Percentiles rank a stretch among this genome's conserved stretches.
Evolutionary conservation across 2,113 vertebrate genomes (phyloP).

Genomic region (Gallinago jamesoni): DNA sequence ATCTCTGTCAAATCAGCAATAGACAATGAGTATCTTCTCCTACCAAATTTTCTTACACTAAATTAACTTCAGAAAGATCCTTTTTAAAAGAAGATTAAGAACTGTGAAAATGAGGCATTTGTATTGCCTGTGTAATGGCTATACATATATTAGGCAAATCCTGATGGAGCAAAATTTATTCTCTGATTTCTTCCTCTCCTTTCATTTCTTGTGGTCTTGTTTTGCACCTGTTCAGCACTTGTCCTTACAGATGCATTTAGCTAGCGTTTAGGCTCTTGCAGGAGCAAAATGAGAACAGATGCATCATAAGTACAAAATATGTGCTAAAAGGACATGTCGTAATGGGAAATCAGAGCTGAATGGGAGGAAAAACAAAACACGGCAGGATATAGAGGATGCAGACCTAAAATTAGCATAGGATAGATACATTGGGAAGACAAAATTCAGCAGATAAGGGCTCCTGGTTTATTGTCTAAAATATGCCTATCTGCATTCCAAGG

Average conservation of each 20-base stretch:
- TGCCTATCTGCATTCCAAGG: slow-evolving; percentile 55
- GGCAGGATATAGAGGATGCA: slow-evolving; percentile 21
- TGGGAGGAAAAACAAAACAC: slow-evolving; percentile 7
- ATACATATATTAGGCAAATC: neutral
- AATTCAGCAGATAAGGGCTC: slow-evolving; percentile 44
- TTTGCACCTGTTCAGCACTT: slow-evolving; percentile 36
- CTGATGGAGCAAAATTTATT: slow-evolving; percentile 6
- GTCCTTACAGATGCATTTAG: slow-evolving; percentile 35
- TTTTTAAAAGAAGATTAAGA: neutral
- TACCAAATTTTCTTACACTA: neutral
- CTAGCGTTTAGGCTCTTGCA: neutral
- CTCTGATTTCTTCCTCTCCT: slow-evolving; percentile 24
- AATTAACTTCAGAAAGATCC: neutral
- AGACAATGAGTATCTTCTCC: neutral
- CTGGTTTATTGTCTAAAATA: slow-evolving; percentile 58
- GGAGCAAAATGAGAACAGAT: slow-evolving; percentile 42
- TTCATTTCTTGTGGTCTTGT: slow-evolving; percentile 30
- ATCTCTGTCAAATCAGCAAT: neutral
- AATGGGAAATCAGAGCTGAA: slow-evolving; percentile 49
- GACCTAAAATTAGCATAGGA: slow-evolving; percentile 41
- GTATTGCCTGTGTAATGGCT: neutral
- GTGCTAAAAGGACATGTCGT: neutral
- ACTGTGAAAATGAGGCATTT: neutral
- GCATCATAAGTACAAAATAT: slow-evolving; percentile 41
- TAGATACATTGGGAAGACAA: slow-evolving; percentile 20